These are phyloP conservation scores for Myotis lucifugus DNA, from an alignment of 2,113 vertebrate genomes.

Conservation along the genomic window DNA sequence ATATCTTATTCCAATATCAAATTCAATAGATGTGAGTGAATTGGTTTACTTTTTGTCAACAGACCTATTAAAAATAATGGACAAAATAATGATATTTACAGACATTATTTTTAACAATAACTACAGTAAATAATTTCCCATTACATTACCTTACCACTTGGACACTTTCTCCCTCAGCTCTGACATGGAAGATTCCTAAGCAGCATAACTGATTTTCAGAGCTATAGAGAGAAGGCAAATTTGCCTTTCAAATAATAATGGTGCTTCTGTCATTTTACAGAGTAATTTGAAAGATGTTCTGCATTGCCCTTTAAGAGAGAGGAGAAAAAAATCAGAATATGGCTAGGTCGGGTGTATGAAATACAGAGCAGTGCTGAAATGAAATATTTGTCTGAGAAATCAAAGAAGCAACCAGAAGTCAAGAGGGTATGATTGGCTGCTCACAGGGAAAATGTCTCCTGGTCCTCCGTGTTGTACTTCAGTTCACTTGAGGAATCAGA, in stretches of 20 bases:
- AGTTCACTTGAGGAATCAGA: slow-evolving; percentile 58
- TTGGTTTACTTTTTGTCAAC: background rate
- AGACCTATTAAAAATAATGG: background rate
- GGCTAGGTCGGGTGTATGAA: background rate
- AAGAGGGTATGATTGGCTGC: slow-evolving; percentile 33
- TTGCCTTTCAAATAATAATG: slow-evolving; percentile 6
- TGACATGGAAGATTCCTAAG: background rate
- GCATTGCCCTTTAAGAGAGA: background rate
- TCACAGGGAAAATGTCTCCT: slow-evolving; percentile 64
- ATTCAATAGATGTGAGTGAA: background rate
- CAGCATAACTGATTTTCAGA: background rate
- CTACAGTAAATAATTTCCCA: background rate
- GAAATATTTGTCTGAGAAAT: slow-evolving; percentile 56
- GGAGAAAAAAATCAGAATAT: background rate
- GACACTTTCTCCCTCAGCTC: background rate
- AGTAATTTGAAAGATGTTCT: slow-evolving; percentile 25
- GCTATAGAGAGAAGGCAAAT: background rate
- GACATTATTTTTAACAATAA: background rate
- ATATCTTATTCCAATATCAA: background rate
- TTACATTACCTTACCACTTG: background rate
- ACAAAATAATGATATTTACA: background rate
- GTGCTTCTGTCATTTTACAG: background rate
- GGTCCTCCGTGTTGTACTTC: slow-evolving; percentile 30
- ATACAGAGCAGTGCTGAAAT: slow-evolving; percentile 39
- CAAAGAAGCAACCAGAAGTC: background rate